A percentile compares a stretch with the other conserved stretches of the same genome.
phyloP scores from a whole-genome alignment of 2,113 vertebrate species.

The Equus przewalskii region DNA sequence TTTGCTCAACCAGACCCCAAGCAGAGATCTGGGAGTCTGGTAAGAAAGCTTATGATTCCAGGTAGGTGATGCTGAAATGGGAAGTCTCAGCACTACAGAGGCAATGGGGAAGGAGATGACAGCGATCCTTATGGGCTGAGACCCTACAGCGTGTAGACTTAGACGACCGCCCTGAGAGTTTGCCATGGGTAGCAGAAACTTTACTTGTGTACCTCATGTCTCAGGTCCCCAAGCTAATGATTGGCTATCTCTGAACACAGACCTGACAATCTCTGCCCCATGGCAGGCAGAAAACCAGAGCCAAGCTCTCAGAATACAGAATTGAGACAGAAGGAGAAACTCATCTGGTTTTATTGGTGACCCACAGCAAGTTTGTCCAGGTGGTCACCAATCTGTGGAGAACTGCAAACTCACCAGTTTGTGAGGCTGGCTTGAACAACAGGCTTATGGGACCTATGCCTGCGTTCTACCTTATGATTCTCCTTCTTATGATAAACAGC shows the following conservation, averaged over 20 bases:
- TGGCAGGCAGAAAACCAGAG: neutral
- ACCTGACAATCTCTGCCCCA: neutral
- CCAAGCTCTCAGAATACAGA: neutral
- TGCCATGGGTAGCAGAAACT: neutral
- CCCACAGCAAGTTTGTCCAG: neutral
- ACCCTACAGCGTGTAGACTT: neutral
- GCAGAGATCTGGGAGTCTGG: neutral
- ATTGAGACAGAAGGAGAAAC: slow-evolving; percentile 20
- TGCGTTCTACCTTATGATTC: neutral
- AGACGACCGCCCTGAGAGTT: neutral
- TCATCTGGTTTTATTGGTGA: neutral
- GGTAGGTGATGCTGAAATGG: neutral
- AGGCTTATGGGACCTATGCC: neutral
- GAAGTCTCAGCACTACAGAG: neutral
- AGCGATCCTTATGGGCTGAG: neutral
- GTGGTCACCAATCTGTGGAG: neutral
- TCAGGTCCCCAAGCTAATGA: neutral
- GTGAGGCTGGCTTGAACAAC: neutral
- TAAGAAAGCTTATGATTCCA: neutral
- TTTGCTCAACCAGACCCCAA: neutral
- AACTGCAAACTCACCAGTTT: neutral
- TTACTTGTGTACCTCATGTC: neutral
- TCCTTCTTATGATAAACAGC: neutral
- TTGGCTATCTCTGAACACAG: neutral
- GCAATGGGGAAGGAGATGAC: neutral